Conservation (phyloP, 1,140 invertebrate genomes). For the Heterodera schachtii region DNA sequence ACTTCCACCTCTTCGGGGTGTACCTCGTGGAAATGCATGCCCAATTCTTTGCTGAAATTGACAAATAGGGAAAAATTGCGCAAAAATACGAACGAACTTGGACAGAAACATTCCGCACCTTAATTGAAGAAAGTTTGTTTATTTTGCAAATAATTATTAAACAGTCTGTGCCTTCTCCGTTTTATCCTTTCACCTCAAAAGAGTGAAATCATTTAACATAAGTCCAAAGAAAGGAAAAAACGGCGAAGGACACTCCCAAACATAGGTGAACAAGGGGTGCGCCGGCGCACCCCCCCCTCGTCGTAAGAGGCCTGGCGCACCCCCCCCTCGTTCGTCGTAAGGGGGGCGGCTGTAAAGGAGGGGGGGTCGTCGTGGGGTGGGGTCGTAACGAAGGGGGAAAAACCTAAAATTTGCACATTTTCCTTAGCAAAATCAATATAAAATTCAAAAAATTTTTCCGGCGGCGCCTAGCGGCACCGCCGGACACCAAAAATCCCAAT, state of each 20-base stretch:
- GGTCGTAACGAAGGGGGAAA: too few relatives aligned
- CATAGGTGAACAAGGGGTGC: too few relatives aligned
- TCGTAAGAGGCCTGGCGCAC: too few relatives aligned
- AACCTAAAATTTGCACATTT: too few relatives aligned
- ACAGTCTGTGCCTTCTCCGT: not conserved
- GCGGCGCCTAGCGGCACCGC: too few relatives aligned
- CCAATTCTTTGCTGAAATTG: constrained; percentile 23
- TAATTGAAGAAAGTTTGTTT: not conserved
- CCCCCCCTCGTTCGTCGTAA: too few relatives aligned
- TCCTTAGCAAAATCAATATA: too few relatives aligned
- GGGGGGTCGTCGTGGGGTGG: too few relatives aligned
- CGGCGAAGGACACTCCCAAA: not conserved
- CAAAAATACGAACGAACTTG: constrained; percentile 13
- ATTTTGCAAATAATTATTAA: not conserved
- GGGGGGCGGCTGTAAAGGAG: too few relatives aligned
- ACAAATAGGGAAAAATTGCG: constrained; percentile 6
- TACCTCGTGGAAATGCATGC: constrained; percentile 64
- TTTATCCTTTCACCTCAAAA: not conserved
- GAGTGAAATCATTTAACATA: constrained; percentile 26
- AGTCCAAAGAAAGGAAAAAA: constrained; percentile 26
- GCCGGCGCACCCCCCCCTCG: too few relatives aligned
- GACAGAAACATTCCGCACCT: constrained; percentile 33
- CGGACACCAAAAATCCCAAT: too few relatives aligned
- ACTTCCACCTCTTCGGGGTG: constrained; percentile 64
- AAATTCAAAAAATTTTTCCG: too few relatives aligned